Evolutionary conservation across 1,140 invertebrate species (phyloP).

Genomic region (Alviniconcha marisindica): DNA sequence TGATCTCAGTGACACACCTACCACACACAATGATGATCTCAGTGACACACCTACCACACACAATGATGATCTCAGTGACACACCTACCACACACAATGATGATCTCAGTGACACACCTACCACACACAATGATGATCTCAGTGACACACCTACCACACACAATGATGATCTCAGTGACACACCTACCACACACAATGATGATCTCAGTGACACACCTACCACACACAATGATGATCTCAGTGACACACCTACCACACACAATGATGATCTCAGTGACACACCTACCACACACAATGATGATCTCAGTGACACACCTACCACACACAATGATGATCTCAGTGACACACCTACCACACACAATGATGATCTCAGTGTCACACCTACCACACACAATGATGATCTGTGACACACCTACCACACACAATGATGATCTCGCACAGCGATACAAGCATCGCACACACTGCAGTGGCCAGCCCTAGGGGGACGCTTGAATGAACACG

Average conservation of each 20-base stretch:
- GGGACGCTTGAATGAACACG: slow-evolving; percentile 90
- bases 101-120: slow-evolving; percentile 81
- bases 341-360: too few relatives aligned
- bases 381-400: too few relatives aligned
- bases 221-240: too few relatives aligned
- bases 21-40: neutral
- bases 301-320: too few relatives aligned
- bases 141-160: neutral
- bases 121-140: neutral
- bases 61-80: slow-evolving; percentile 93
- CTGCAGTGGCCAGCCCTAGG: slow-evolving; percentile 92
- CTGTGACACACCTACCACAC: slow-evolving; percentile 80
- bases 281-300: too few relatives aligned
- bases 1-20: neutral
- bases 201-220: too few relatives aligned
- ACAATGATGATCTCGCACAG: slow-evolving; percentile 94
- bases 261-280: too few relatives aligned
- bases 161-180: neutral
- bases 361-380: too few relatives aligned
- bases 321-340: too few relatives aligned
- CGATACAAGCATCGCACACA: slow-evolving; percentile 90
- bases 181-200: neutral
- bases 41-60: slow-evolving; percentile 80
- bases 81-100: slow-evolving; percentile 91
- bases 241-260: too few relatives aligned